Conservation (phyloP, 2,888 invertebrate species). For the Pteria penguin region DNA sequence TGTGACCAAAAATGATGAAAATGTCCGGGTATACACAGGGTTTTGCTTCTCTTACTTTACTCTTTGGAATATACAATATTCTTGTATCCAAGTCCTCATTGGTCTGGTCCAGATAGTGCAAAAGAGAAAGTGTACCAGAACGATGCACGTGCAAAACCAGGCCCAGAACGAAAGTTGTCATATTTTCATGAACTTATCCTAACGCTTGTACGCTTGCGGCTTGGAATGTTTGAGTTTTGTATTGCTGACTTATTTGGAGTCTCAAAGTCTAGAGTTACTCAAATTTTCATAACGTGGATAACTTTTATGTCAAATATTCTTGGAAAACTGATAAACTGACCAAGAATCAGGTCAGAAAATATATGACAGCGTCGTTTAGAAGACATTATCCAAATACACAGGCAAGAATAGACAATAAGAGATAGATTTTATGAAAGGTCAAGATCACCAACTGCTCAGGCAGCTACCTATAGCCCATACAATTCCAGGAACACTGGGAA, state of each 20-base stretch:
- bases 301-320: constrained; percentile 16
- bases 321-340: constrained; percentile 14
- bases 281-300: constrained; percentile 27
- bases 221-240: constrained; percentile 11
- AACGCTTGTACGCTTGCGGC: background rate
- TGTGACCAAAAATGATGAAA: background rate
- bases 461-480: constrained; percentile 17
- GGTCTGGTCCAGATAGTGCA: constrained; percentile 11
- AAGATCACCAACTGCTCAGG: constrained; percentile 14
- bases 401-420: constrained; percentile 7
- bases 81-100: background rate
- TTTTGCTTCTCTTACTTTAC: background rate
- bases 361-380: background rate
- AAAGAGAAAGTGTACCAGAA: background rate
- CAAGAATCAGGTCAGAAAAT: constrained; percentile 12
- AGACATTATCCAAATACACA: constrained; percentile 4
- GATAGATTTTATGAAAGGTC: constrained; percentile 11
- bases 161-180: constrained; percentile 13
- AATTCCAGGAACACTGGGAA: constrained; percentile 22
- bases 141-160: background rate
- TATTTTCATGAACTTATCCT: background rate
- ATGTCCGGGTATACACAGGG: background rate
- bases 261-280: constrained; percentile 16
- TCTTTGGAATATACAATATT: background rate
- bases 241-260: constrained; percentile 4